Conservation (phyloP, 2,888 invertebrate genomes). For the Pristionchus entomophagus region DNA sequence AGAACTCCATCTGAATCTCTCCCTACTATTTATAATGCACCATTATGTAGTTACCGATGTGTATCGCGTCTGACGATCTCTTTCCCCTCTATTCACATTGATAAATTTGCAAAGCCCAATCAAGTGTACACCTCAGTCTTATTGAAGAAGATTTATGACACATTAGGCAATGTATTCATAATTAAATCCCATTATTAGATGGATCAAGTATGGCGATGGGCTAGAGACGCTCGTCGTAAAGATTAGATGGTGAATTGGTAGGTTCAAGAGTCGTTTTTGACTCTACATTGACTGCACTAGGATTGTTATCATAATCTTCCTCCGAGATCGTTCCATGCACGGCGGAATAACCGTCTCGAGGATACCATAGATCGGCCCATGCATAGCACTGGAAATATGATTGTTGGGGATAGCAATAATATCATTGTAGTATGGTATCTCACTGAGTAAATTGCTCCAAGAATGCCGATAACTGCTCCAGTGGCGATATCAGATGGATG, state of each 20-base stretch:
- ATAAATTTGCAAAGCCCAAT: constrained; percentile 21
- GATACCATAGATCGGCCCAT: neutral
- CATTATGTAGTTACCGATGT: constrained; percentile 35
- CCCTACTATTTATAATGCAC: constrained; percentile 39
- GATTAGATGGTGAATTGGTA: too few species aligned
- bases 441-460: constrained; percentile 75
- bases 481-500: constrained; percentile 95
- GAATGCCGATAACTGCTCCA: constrained; percentile 81
- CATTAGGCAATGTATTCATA: neutral
- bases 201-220: neutral
- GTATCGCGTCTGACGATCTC: constrained; percentile 42
- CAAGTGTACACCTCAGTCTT: neutral
- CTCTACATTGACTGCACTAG: neutral
- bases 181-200: neutral
- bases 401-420: constrained; percentile 93
- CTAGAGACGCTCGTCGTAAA: neutral
- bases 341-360: neutral
- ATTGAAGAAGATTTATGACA: neutral
- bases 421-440: constrained; percentile 88
- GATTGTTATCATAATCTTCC: neutral
- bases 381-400: neutral
- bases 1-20: neutral
- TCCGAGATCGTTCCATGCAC: neutral
- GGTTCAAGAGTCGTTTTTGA: neutral
- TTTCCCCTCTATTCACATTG: constrained; percentile 12